Evolutionary conservation across 2,888 invertebrate genomes (phyloP), one percentile per base, ranked within the genome.

Genomic region (Neoascia interrupta): DNA sequence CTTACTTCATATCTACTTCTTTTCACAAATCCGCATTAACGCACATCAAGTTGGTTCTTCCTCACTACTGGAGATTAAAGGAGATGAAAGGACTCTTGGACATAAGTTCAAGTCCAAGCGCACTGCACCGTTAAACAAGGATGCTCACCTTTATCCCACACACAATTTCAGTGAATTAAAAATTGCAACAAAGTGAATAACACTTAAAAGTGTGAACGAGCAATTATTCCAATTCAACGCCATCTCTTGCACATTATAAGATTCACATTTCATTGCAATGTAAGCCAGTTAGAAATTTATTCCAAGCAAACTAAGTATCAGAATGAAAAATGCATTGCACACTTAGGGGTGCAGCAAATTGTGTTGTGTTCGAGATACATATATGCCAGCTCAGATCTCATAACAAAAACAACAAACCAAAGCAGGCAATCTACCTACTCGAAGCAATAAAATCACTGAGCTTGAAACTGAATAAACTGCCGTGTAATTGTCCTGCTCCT

Each of bases 371-470:
- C 36, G 8, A 11, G 1, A 3, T 13, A 28, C 16, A 43, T 11
- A 51, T 13, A 36, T n/a, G 13, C 18, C 31, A 19, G 3, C 18
- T 23, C 19, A 21, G 43, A 61, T 47, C 54, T 28, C 53, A 51
- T 60, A 75, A 56, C 51, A 69, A 63, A 19, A 49, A 56, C 41
- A 69, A 51, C 28, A 56, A 51, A 10, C 49, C 47, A 45, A 63
- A 51, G 53, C 47, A 51, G 43, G 49, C 56, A 51, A 23, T 49
- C 56, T 51, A 63, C 41, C 63, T 53, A 58, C 64, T 72, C 64
- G 31, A 72, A 70, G 70, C 60, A 76, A 76, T 76, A 76, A 70
- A 76, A 76, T 76, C 76, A 76, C 64, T 70, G 76, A 70, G 64
- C 70, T 43, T 70, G 76, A 76, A 72, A 76, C 70, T 76, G 76